These are phyloP conservation scores for Chelon auratus DNA, from an alignment of 2,797 vertebrate genomes.

Conservation along the genomic window DNA sequence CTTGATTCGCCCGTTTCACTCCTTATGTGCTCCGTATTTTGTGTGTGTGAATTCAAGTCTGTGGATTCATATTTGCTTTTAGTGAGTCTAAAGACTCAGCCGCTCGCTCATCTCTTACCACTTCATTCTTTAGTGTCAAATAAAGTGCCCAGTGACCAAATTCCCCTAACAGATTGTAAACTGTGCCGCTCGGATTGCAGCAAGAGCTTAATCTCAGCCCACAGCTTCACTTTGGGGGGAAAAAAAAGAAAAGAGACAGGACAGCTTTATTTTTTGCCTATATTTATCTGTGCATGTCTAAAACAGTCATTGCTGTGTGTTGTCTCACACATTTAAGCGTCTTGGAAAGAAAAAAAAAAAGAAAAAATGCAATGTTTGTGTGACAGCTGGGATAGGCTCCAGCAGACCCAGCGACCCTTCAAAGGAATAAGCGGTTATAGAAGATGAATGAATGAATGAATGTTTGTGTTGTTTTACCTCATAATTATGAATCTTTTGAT, in stretches of 20 bases:
- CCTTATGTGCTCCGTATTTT: background rate
- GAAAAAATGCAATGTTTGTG: too few species aligned
- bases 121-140: conserved; percentile 34
- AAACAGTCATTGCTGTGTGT: conserved; percentile 35
- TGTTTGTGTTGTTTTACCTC: background rate
- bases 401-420: too few species aligned
- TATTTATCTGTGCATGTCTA: conserved; percentile 52
- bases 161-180: conserved; percentile 74
- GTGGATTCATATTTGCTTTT: conserved; percentile 4
- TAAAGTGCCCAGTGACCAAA: conserved; percentile 63
- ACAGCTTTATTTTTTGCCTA: conserved; percentile 69
- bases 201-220: conserved; percentile 68
- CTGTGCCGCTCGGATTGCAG: conserved; percentile 61
- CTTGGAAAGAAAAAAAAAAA: too few species aligned
- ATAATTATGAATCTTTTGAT: background rate
- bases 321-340: conserved; percentile 20
- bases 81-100: conserved; percentile 8
- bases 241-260: conserved; percentile 60
- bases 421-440: too few species aligned
- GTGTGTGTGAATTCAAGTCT: background rate
- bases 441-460: too few species aligned
- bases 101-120: conserved; percentile 4
- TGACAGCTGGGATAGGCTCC: too few species aligned
- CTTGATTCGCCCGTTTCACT: background rate
- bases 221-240: conserved; percentile 63